Conservation (phyloP, 2,113 vertebrate genomes). For the Laterallus jamaicensis region DNA sequence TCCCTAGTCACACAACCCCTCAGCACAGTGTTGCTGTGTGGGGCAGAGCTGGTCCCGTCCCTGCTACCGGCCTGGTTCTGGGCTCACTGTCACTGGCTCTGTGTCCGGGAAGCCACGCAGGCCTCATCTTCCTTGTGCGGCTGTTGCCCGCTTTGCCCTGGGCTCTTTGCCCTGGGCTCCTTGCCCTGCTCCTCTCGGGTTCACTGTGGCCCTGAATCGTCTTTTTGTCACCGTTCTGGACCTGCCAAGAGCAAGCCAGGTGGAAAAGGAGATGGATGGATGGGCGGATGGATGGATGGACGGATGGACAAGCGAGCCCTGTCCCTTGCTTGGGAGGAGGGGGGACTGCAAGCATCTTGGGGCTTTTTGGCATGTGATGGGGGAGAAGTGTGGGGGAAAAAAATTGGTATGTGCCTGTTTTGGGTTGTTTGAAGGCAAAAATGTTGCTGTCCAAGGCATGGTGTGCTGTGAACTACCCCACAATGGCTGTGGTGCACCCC, state of each 20-base stretch:
- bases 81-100: neutral
- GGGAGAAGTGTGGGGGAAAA: neutral
- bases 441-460: accelerated
- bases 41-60: neutral
- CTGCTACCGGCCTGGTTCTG: neutral
- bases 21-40: accelerated
- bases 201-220: neutral
- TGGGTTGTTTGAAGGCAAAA: neutral
- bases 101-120: neutral
- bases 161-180: neutral
- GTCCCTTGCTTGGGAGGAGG: neutral
- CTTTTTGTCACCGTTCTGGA: neutral
- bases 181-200: neutral
- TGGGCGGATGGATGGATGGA: neutral
- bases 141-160: neutral
- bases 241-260: neutral
- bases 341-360: neutral
- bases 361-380: neutral
- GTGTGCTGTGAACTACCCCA: neutral
- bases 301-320: neutral
- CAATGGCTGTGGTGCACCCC: neutral
- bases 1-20: neutral
- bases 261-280: neutral
- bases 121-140: accelerated
- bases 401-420: accelerated